Conservation (phyloP, 2,888 invertebrate species). For the Metalampra italica region DNA sequence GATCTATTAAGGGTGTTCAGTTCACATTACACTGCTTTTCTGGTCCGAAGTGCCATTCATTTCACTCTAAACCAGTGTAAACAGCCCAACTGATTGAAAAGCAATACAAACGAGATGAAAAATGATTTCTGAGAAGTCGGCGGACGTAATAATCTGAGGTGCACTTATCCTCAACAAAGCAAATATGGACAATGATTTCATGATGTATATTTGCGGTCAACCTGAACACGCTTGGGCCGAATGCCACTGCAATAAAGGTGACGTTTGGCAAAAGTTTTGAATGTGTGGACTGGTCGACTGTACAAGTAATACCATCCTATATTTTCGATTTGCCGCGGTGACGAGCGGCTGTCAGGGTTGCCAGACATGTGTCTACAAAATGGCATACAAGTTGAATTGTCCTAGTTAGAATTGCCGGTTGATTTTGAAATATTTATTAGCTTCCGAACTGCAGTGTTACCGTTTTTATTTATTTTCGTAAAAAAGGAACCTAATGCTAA, state of each 20-base stretch:
- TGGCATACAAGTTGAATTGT: neutral
- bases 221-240: no score
- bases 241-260: no score
- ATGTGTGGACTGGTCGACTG: neutral
- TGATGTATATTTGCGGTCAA: neutral
- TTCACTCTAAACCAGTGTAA: no score
- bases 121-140: neutral
- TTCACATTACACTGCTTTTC: no score
- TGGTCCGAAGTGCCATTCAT: no score
- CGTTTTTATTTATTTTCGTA: no score
- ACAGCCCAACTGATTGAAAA: no score
- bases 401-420: no score
- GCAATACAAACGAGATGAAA: neutral
- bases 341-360: neutral
- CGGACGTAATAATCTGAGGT: neutral
- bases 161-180: neutral
- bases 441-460: no score
- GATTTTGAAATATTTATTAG: no score
- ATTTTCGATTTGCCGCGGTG: conserved; percentile 2
- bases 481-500: no score
- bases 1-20: no score
- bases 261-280: neutral
- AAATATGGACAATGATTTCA: neutral
- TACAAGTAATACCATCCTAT: neutral
- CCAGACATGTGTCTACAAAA: neutral